phyloP scores from a whole-genome alignment of 2,113 vertebrate species.

The Acrocephalus kingi region DNA sequence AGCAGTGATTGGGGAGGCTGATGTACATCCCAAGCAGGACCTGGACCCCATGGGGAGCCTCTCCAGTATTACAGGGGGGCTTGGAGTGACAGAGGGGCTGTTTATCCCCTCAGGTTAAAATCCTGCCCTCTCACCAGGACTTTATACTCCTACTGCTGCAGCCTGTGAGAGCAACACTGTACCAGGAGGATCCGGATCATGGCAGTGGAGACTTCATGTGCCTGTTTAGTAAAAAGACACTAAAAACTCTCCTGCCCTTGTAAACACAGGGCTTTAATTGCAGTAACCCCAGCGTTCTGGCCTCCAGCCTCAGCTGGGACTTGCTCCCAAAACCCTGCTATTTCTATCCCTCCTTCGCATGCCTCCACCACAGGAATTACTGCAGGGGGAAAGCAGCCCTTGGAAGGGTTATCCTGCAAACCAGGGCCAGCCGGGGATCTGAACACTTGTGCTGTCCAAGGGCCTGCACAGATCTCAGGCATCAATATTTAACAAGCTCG shows the following conservation, averaged over 20 bases:
- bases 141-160: neutral
- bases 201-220: neutral
- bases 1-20: neutral
- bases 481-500: neutral
- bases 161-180: neutral
- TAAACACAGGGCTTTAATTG: neutral
- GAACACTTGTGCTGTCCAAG: neutral
- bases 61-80: rapidly evolving
- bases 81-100: neutral
- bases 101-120: neutral
- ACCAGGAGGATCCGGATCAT: neutral
- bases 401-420: neutral
- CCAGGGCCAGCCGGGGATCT: neutral
- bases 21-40: neutral
- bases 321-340: neutral
- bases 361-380: neutral
- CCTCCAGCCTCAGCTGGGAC: neutral
- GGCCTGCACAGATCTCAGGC: neutral
- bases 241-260: neutral
- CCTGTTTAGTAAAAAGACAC: neutral
- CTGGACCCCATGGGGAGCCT: rapidly evolving
- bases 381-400: neutral
- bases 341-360: neutral
- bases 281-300: neutral
- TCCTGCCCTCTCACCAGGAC: neutral